Evolutionary conservation across 1,140 invertebrate genomes (phyloP).

Genomic region (Campoletis sonorensis): DNA sequence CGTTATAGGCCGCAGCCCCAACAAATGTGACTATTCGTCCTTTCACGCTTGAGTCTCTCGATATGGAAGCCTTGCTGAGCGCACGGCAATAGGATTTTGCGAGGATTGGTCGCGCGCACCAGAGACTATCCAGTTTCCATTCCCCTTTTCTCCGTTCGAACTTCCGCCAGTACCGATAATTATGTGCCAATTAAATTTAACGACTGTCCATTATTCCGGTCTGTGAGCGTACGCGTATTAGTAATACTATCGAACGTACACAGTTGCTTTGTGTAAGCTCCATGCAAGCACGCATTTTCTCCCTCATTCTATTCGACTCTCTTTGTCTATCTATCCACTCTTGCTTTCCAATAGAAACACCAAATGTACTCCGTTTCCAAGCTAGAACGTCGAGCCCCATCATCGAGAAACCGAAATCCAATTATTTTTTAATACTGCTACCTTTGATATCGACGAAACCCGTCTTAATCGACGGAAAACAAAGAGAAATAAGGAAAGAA

Average conservation of each 20-base stretch:
- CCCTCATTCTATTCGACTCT: conserved; percentile 8
- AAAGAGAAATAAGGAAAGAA: no score
- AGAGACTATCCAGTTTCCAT: conserved; percentile 48
- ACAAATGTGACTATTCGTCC: conserved; percentile 46
- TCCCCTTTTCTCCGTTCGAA: conserved; percentile 24
- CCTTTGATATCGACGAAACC: conserved; percentile 4
- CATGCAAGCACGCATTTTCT: conserved; percentile 20
- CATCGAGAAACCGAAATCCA: conserved; percentile 67
- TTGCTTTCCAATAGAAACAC: conserved; percentile 42
- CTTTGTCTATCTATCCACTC: conserved; percentile 12
- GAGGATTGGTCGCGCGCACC: conserved; percentile 59
- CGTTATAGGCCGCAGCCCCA: background rate
- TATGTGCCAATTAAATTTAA: conserved; percentile 73
- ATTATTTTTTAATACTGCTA: conserved; percentile 69
- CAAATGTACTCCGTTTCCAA: conserved; percentile 15
- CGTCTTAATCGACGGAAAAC: conserved; percentile 34
- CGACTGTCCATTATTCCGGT: conserved; percentile 69
- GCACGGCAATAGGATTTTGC: conserved; percentile 54
- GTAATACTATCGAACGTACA: conserved; percentile 32
- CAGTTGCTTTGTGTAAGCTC: conserved; percentile 6
- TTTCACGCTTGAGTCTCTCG: conserved; percentile 53
- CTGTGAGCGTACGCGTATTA: conserved; percentile 51
- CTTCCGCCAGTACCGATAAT: conserved; percentile 62
- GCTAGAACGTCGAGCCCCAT: conserved; percentile 52
- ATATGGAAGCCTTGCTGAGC: conserved; percentile 59